These are phyloP conservation scores for Melolontha melolontha DNA, from an alignment of 2,888 invertebrate genomes.

Conservation along the genomic window DNA sequence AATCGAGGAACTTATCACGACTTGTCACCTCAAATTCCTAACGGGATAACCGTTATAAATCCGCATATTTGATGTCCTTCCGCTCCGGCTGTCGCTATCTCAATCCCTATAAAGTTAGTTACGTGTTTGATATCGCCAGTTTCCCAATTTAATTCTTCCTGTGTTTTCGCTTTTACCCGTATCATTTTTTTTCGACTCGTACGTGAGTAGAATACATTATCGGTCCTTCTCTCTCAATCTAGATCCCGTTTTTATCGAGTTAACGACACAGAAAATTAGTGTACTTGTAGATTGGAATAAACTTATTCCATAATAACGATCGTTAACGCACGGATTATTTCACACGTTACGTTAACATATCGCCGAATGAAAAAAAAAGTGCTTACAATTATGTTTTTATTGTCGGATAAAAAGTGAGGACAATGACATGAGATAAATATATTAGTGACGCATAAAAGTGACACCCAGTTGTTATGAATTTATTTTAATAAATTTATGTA, in stretches of 20 bases:
- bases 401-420: no score
- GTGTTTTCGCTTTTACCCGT: constrained; percentile 26
- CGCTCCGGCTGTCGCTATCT: constrained; percentile 19
- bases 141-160: constrained; percentile 29
- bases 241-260: constrained; percentile 9
- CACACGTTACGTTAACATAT: no score
- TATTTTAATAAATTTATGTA: no score
- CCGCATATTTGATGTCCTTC: constrained; percentile 8
- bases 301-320: not conserved
- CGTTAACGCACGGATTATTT: no score
- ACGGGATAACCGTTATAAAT: constrained; percentile 17
- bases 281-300: constrained; percentile 7
- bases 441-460: no score
- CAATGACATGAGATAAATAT: no score
- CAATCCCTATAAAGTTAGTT: constrained; percentile 26
- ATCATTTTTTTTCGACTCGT: constrained; percentile 18
- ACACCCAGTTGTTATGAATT: no score
- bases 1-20: constrained; percentile 8
- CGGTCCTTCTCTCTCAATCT: not conserved
- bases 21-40: constrained; percentile 2
- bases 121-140: constrained; percentile 18
- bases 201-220: constrained; percentile 28
- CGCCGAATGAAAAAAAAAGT: no score
- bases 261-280: constrained; percentile 26
- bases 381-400: no score